Percentiles rank a stretch among this genome's conserved stretches.
phyloP scores from a whole-genome alignment of 2,888 invertebrate species.

The Altica lythri region DNA sequence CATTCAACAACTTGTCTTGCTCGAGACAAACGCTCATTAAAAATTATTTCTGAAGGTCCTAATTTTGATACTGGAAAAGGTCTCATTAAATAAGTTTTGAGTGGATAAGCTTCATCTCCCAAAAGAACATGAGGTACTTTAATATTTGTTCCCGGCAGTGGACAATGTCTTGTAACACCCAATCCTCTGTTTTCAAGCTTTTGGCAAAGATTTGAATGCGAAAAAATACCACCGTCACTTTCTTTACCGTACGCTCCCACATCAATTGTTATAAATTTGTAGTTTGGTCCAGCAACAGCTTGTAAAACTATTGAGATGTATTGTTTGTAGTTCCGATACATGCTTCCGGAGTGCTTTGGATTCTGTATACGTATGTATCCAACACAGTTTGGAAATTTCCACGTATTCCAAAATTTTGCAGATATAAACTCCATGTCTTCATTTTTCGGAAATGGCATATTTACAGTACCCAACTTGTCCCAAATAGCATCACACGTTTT shows the following conservation, averaged over 20 bases:
- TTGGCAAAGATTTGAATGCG: slow-evolving; percentile 24
- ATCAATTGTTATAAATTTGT: slow-evolving; percentile 32
- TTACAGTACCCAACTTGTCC: slow-evolving; percentile 11
- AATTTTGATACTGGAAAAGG: slow-evolving; percentile 23
- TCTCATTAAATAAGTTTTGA: slow-evolving; percentile 36
- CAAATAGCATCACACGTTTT: slow-evolving; percentile 26
- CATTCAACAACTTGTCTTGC: slow-evolving; percentile 28
- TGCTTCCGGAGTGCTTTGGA: slow-evolving; percentile 26
- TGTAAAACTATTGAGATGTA: slow-evolving; percentile 34
- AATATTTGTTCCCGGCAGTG: slow-evolving; percentile 32
- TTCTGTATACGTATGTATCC: not conserved
- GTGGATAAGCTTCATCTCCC: slow-evolving; percentile 34
- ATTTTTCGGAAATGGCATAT: slow-evolving; percentile 17
- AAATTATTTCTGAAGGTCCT: slow-evolving; percentile 15
- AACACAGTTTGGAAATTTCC: slow-evolving; percentile 21
- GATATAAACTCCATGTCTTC: slow-evolving; percentile 20
- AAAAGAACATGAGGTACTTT: slow-evolving; percentile 33
- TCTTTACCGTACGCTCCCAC: slow-evolving; percentile 33
- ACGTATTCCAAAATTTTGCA: slow-evolving; percentile 20
- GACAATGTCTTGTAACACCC: slow-evolving; percentile 7
- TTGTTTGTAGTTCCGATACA: slow-evolving; percentile 29
- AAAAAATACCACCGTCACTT: slow-evolving; percentile 31
- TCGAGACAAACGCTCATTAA: slow-evolving; percentile 28
- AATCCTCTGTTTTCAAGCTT: slow-evolving; percentile 24
- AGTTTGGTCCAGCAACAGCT: slow-evolving; percentile 29